Evolutionary conservation across 1,140 invertebrate species (phyloP), one percentile per base, ranked within the genome.

Genomic region (Drosophila tani): DNA sequence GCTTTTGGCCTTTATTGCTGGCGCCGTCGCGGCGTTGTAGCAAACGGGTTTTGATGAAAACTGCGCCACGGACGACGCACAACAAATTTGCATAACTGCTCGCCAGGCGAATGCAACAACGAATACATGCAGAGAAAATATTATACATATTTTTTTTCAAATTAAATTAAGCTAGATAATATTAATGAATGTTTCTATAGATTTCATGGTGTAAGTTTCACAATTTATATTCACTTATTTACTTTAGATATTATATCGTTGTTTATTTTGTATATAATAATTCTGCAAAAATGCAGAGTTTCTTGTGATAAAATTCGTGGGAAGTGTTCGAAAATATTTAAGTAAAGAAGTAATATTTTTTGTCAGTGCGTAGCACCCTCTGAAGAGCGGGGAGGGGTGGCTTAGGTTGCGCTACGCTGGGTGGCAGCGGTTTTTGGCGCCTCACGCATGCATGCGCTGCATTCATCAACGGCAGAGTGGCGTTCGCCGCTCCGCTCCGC

Each of bases 11-110:
- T 71, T 73, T 73, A 73, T 73, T 73, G 70, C 53, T 50, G 70
- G 67, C 70, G 55, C 68, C 68, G 46, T 60, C 55, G 70, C 46
- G 69, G 57, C 62, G 59, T 43, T 76, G 47, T 74, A 84, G 69
- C 75, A 74, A 87, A 82, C 57, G 53, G 67, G 70, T 81, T 88
- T 81, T 87, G 85, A 84, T 87, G 81, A 88, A 77, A 88, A 87
- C 84, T 83, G 69, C 78, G 84, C 85, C 69, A 85, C 75, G 49
- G 69, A 38, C 55, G 75, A 43, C 51, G 82, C 65, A 63, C 79
- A 87, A 79, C 84, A 87, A 88, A 87, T 87, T 87, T 87, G 85
- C 84, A 87, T 87, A 87, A 88, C 84, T 84, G 85, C 74, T 87
- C 67, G 82, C 65, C 66, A 59, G 70, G 43, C 75, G 11, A 86